These are phyloP conservation scores for Scolopax mira DNA, from an alignment of 2,113 vertebrate species.

Conservation along the genomic window DNA sequence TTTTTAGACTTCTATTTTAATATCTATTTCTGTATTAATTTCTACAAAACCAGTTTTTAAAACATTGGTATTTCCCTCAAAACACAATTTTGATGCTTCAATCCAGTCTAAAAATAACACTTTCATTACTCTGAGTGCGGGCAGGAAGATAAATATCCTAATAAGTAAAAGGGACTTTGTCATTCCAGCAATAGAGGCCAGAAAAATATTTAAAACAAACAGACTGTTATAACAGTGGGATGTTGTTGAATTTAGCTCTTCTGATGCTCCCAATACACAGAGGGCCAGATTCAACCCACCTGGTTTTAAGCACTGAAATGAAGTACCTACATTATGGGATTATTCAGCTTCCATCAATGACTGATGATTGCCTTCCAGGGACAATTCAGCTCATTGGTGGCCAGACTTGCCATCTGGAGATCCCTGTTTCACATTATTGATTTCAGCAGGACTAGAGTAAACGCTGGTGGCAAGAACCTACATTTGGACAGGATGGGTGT, in stretches of 20 bases:
- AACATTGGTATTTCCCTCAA: background rate
- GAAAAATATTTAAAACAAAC: background rate
- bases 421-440: background rate
- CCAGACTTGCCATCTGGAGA: constrained; percentile 8
- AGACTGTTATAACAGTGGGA: background rate
- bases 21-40: background rate
- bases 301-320: background rate
- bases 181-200: background rate
- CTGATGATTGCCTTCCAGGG: background rate
- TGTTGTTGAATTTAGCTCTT: background rate
- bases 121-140: background rate
- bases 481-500: background rate
- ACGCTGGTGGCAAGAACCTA: background rate
- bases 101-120: background rate
- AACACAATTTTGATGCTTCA: background rate
- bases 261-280: background rate
- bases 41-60: background rate
- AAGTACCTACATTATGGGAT: background rate
- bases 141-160: background rate
- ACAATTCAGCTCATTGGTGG: background rate
- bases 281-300: background rate
- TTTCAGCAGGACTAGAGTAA: background rate
- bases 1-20: background rate
- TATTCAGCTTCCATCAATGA: background rate
- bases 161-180: background rate